Conservation (phyloP, 2,888 invertebrate genomes). For the Slavum lentiscoides region DNA sequence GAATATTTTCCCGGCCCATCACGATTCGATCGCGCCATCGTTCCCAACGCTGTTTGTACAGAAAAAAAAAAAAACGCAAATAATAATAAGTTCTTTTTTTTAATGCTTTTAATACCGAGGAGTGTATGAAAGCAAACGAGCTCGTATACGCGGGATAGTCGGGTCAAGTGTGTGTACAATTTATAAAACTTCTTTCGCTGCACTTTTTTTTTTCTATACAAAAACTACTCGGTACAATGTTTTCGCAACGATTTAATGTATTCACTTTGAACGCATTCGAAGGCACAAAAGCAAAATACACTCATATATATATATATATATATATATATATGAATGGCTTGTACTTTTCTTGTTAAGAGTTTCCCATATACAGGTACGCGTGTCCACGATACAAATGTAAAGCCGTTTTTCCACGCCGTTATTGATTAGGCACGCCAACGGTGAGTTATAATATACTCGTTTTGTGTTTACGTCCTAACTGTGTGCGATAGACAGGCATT, state of each 20-base stretch:
- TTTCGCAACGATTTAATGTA: too few relatives aligned
- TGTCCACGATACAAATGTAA: background rate
- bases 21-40: background rate
- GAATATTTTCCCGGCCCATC: conserved; percentile 25
- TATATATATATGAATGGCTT: background rate
- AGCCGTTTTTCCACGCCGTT: too few relatives aligned
- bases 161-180: background rate
- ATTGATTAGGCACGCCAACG: too few relatives aligned
- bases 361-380: background rate
- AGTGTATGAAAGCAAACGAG: background rate
- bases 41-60: conserved; percentile 15
- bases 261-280: background rate
- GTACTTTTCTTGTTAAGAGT: background rate
- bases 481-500: too few relatives aligned
- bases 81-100: background rate
- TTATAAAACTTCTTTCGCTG: background rate
- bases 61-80: background rate
- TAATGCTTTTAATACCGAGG: background rate
- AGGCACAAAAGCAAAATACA: too few relatives aligned
- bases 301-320: too few relatives aligned
- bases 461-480: too few relatives aligned
- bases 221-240: background rate
- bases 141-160: background rate
- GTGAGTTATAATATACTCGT: too few relatives aligned
- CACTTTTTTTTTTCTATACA: background rate